Evolutionary conservation across 1,140 invertebrate species (phyloP), one percentile per base, ranked within the genome.

Genomic region (Frieseomelitta varia): DNA sequence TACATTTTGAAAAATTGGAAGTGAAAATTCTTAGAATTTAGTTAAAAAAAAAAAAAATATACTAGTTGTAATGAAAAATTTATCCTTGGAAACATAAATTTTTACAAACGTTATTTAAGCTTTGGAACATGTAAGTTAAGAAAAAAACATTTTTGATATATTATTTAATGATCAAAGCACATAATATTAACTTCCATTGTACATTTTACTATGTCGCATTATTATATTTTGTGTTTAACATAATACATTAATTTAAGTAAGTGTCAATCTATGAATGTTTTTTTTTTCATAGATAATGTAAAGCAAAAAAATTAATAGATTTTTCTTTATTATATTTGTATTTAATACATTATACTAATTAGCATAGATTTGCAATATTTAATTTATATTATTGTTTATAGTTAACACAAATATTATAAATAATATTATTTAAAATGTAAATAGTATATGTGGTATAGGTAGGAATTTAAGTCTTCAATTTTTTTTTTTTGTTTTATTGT

Each of bases 121-220:
- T 61, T 61, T n/a, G 24, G 58, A 61, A 61, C 58, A n/a, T 19
- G 24, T 61, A 61, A 61, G 24, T n/a, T n/a, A n/a, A n/a, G n/a
- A n/a, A 61, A 39, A 39, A 14, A 75, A 6, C n/a, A n/a, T n/a
- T 6, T 47, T 17, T 63, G 14, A 27, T n/a, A 24, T 27, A 19
- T 19, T 47, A 3, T 17, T 30, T 79, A 68, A n/a, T 53, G 1
- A 39, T 47, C 39, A 19, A 85, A 47, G n/a, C 6, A 11, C 39
- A 55, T 85, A 85, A 68, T 85, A 71, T 80, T 53, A 71, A 80
- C n/a, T 81, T 87, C 27, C 65, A 76, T 39, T 39, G 56, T 55
- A 55, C 19, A 73, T 47, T 30, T 53, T 78, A 55, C 24, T 21
- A 21, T 10, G 11, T 53, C 21, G 67, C 34, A 68, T 73, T 27